These are phyloP conservation scores for Lycocerus yunnanus DNA, from an alignment of 2,888 invertebrate genomes.

Conservation along the genomic window DNA sequence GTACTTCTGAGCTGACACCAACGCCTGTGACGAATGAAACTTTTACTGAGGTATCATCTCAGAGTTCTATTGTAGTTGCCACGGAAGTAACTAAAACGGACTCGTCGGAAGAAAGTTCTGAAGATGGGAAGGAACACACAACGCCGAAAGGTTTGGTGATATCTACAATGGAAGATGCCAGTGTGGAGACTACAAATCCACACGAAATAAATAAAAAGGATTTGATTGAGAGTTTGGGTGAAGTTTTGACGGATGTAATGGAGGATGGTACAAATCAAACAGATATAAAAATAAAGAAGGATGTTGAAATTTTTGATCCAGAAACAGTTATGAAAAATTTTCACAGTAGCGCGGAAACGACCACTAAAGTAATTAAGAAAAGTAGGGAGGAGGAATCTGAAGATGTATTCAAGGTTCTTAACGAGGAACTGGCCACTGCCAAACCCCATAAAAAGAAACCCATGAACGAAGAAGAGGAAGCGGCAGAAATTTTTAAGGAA, in stretches of 20 bases:
- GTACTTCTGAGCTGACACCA: neutral
- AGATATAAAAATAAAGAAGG: slow-evolving; percentile 10
- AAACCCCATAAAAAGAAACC: slow-evolving; percentile 16
- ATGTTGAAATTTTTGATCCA: slow-evolving; percentile 46
- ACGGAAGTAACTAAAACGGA: slow-evolving; percentile 39
- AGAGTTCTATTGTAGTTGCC: slow-evolving; percentile 33
- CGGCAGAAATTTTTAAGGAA: slow-evolving; percentile 48
- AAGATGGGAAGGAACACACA: slow-evolving; percentile 47
- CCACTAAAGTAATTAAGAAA: slow-evolving; percentile 8
- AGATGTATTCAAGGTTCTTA: slow-evolving; percentile 45
- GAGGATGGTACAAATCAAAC: slow-evolving; percentile 40
- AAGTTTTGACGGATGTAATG: slow-evolving; percentile 27
- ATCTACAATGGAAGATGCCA: slow-evolving; percentile 47
- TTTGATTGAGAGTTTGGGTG: slow-evolving; percentile 44
- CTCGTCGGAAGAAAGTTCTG: slow-evolving; percentile 37
- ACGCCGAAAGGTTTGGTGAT: slow-evolving; percentile 42
- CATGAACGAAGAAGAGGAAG: slow-evolving; percentile 44
- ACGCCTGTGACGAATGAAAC: neutral
- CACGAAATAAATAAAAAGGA: slow-evolving; percentile 35
- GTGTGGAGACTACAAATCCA: slow-evolving; percentile 40
- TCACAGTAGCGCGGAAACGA: slow-evolving; percentile 1
- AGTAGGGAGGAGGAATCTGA: slow-evolving; percentile 20
- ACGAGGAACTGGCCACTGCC: slow-evolving; percentile 41
- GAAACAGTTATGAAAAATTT: neutral
- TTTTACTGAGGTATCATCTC: slow-evolving; percentile 31